Conservation (phyloP, 2,888 invertebrate species). For the Apantesis nais region DNA sequence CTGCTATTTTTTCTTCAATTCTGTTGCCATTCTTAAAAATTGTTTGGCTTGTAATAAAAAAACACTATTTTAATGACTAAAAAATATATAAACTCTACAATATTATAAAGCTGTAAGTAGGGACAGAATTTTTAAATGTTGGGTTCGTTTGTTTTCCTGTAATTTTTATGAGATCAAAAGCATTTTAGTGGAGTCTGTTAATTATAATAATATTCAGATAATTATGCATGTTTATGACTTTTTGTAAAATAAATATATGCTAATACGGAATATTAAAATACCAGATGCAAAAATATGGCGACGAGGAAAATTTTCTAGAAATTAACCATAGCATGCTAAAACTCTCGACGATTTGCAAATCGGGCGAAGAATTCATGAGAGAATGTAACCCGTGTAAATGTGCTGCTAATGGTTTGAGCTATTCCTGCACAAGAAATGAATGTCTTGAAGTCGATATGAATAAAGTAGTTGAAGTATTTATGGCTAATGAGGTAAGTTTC, state of each 20-base stretch:
- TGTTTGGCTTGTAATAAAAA: background rate
- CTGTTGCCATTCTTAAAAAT: background rate
- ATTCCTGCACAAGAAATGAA: constrained; percentile 80
- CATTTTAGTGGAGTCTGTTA: no score
- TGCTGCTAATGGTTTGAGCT: constrained; percentile 77
- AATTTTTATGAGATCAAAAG: background rate
- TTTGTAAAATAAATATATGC: background rate
- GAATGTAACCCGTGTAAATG: constrained; percentile 86
- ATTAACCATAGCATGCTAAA: constrained; percentile 50
- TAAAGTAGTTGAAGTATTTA: constrained; percentile 78
- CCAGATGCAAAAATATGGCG: background rate
- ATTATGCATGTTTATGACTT: background rate
- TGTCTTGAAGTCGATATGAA: constrained; percentile 67
- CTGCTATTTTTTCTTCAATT: no score
- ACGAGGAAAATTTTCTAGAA: constrained; percentile 18
- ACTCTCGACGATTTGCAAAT: constrained; percentile 71
- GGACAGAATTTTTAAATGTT: no score
- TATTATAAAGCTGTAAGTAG: no score
- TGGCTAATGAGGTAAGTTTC: constrained; percentile 66
- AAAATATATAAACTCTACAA: no score
- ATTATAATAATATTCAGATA: background rate
- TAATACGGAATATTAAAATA: background rate
- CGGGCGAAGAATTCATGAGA: constrained; percentile 74
- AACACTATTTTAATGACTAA: no score
- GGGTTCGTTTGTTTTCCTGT: no score